Evolutionary conservation across 2,797 vertebrate genomes (phyloP), one percentile per base, ranked within the genome.

Genomic region (Denticeps clupeoides): DNA sequence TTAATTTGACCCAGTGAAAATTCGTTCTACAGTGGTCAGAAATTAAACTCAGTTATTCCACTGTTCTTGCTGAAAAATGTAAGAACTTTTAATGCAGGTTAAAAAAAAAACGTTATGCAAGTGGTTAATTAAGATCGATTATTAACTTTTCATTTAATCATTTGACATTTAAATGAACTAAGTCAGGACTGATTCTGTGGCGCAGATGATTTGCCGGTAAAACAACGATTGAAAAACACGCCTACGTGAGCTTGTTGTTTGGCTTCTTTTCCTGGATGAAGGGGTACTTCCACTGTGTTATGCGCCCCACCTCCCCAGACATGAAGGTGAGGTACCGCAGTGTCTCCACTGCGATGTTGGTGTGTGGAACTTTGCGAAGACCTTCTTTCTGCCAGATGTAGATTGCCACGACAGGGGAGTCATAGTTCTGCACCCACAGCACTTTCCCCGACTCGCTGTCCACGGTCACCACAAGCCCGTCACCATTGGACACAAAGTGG

Each of bases 221-320:
- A n/a, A n/a, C n/a, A n/a, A n/a, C n/a, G n/a, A n/a, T n/a, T n/a
- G n/a, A n/a, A n/a, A n/a, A n/a, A n/a, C n/a, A n/a, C n/a, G n/a
- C 91, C 88, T 79, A 96, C 95, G 82, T 89, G 48, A 97, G 86
- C 70, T 97, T 97, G 76, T 91, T 91, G 75, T 97, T 91, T 49
- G 91, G 85, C 56, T 93, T 90, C 0, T 86, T 89, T 77, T 97
- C 93, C 71, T 88, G 89, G 3, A 91, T 93, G 59, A 98, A 97
- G 0, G 93, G 93, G 28, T 99, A 97, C 68, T 91, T 95, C 95
- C 95, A 99, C 75, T 90, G 92, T 3, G 93, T 99, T 69, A 97
- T 95, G 63, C 89, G 91, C 15, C 93, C 93, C 5, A 91, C 88
- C 65, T 94, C 91, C 47, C 93, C 95, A 0, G 93, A 94, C 89